Evolutionary conservation across 2,797 vertebrate genomes (phyloP).

Genomic region (Loris lydekkerianus): DNA sequence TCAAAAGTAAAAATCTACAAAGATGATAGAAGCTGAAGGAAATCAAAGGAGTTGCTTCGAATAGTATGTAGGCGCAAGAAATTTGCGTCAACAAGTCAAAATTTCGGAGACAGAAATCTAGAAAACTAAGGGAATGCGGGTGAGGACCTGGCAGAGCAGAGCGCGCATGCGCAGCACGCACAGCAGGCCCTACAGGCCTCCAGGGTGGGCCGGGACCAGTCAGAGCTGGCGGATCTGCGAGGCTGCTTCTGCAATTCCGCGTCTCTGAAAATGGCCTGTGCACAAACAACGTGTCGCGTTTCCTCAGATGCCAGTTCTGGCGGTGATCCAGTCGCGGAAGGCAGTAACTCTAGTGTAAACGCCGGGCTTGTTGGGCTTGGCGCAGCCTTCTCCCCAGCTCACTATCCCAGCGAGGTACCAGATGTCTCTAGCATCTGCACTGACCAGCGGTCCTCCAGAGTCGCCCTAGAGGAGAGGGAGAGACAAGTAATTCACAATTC

Average conservation of each 20-base stretch:
- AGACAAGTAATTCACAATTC: conserved; percentile 61
- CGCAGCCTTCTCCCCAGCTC: conserved; percentile 91
- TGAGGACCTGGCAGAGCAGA: background rate
- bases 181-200: background rate
- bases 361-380: conserved; percentile 88
- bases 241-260: background rate
- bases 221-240: background rate
- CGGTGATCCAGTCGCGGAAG: conserved; percentile 88
- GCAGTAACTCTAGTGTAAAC: conserved; percentile 89
- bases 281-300: background rate
- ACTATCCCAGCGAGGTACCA: conserved; percentile 91
- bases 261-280: background rate
- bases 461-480: conserved; percentile 87
- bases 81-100: conserved; percentile 50
- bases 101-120: background rate
- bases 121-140: background rate
- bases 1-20: conserved; percentile 33
- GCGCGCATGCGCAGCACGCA: background rate
- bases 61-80: background rate
- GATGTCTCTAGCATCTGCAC: conserved; percentile 85
- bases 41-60: conserved; percentile 49
- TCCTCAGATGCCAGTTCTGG: conserved; percentile 87
- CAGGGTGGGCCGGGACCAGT: background rate
- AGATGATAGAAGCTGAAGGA: conserved; percentile 4
- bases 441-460: conserved; percentile 90